phyloP scores from a whole-genome alignment of 2,797 vertebrate genomes.

The Pipistrellus kuhlii region DNA sequence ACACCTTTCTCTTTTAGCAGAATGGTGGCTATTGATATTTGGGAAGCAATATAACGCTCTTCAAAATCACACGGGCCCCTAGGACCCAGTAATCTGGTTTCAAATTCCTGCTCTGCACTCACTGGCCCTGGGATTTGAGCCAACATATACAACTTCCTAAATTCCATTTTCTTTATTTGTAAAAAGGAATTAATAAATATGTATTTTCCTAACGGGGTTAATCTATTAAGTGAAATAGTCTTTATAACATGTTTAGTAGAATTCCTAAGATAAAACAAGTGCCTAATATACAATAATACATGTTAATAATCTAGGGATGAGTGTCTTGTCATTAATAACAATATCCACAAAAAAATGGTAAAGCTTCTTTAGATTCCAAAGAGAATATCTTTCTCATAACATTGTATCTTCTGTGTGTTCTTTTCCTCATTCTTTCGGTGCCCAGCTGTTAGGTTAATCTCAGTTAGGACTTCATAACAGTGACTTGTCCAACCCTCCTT shows the following conservation, averaged over 20 bases:
- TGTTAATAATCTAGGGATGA: not conserved
- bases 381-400: not conserved
- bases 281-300: too few species aligned
- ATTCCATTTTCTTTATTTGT: not conserved
- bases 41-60: not conserved
- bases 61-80: not conserved
- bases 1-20: not conserved
- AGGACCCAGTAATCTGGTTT: not conserved
- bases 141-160: not conserved
- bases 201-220: not conserved
- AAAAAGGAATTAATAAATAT: not conserved
- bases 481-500: not conserved
- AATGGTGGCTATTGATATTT: not conserved
- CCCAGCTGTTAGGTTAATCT: not conserved
- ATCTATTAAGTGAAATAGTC: not conserved
- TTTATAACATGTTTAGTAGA: constrained; percentile 10
- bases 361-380: not conserved
- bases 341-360: not conserved
- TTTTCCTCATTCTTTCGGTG: not conserved
- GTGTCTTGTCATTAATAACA: not conserved
- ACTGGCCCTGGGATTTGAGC: not conserved
- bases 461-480: not conserved
- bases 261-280: not conserved
- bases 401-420: not conserved
- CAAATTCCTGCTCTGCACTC: not conserved